Evolutionary conservation across 2,113 vertebrate genomes (phyloP).

Genomic region (Urocolius indicus): DNA sequence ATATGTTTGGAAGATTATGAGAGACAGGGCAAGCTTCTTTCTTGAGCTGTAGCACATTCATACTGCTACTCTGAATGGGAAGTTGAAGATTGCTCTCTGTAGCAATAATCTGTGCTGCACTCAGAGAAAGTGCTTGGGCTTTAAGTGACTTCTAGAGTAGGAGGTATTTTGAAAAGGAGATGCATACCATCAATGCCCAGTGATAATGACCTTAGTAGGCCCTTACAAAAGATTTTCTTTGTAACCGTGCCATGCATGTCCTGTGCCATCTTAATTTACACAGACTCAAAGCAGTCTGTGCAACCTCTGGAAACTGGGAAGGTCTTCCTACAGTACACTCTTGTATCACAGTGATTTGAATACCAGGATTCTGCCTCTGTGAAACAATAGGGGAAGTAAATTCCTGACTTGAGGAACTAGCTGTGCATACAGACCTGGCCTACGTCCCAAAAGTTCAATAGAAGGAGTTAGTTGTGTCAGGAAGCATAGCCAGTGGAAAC

Average conservation of each 20-base stretch:
- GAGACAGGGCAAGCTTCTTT: not conserved
- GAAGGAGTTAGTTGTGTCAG: constrained; percentile 2
- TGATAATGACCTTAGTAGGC: not conserved
- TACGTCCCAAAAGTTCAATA: constrained; percentile 14
- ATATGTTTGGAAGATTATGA: not conserved
- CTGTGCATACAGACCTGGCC: not conserved
- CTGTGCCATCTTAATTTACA: not conserved
- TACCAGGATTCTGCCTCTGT: not conserved
- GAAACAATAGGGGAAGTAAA: not conserved
- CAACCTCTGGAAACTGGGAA: not conserved
- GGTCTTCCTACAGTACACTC: not conserved
- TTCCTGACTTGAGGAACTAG: not conserved
- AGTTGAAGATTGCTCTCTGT: not conserved
- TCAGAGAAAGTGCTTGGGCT: not conserved
- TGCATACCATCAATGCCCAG: no score
- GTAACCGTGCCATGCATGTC: no score
- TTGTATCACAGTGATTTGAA: not conserved
- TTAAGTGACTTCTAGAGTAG: not conserved
- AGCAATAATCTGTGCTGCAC: not conserved
- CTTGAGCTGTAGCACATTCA: not conserved
- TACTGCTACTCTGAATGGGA: not conserved
- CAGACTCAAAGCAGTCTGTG: not conserved
- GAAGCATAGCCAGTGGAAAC: constrained; percentile 13
- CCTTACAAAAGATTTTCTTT: not conserved
- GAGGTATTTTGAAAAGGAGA: not conserved